Evolutionary conservation across 2,888 invertebrate species (phyloP).

Genomic region (Cataglyphis rosenhaueri): DNA sequence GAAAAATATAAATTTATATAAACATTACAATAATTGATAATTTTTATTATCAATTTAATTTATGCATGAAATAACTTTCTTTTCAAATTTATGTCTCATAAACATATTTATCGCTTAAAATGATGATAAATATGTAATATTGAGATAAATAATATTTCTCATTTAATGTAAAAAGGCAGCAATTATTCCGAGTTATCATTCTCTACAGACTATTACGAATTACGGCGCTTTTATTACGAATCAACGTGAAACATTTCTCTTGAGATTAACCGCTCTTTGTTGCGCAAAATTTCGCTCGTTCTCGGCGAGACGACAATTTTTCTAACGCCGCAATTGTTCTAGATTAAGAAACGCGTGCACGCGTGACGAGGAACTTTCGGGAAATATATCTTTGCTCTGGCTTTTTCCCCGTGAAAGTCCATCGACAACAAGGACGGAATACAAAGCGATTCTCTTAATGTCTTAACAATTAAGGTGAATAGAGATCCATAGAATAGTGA

Average conservation of each 20-base stretch:
- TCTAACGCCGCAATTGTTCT: constrained; percentile 22
- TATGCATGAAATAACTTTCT: not conserved
- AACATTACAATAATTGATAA: not conserved
- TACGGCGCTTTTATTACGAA: constrained; percentile 13
- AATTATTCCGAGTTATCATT: not conserved
- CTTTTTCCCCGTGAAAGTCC: constrained; percentile 32
- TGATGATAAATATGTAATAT: not conserved
- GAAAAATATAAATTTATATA: not conserved
- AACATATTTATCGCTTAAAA: not conserved
- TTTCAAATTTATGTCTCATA: not conserved
- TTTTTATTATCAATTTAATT: not conserved
- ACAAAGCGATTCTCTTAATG: constrained; percentile 54
- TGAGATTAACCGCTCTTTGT: not conserved
- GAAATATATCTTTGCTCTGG: constrained; percentile 7
- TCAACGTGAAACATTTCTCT: not conserved
- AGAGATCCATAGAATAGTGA: constrained; percentile 66
- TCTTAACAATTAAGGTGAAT: constrained; percentile 61
- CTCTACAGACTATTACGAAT: not conserved
- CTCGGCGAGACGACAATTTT: constrained; percentile 33
- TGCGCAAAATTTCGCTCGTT: constrained; percentile 34
- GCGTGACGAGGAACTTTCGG: constrained; percentile 12
- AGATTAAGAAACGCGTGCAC: constrained; percentile 24
- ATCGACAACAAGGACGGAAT: constrained; percentile 56
- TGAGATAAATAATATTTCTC: not conserved
- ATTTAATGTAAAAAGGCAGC: not conserved